phyloP scores from a whole-genome alignment of 2,113 vertebrate species.

The Furnarius figulus region DNA sequence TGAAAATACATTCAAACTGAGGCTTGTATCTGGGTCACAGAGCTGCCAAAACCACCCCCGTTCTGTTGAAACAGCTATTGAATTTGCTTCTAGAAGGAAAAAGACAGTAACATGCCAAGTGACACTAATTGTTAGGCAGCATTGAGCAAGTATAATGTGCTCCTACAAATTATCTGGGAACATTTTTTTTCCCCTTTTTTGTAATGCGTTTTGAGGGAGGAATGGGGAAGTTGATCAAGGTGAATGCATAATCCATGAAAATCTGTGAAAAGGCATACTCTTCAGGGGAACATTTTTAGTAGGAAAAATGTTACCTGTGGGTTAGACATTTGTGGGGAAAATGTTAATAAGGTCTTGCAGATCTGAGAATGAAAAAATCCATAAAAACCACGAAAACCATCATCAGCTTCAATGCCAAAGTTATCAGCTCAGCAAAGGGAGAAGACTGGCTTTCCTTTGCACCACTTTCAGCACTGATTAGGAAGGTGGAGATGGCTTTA shows the following conservation, averaged over 20 bases:
- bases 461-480: neutral
- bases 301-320: neutral
- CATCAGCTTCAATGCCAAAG: neutral
- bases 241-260: slow-evolving; percentile 2
- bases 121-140: slow-evolving; percentile 70
- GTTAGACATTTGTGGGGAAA: neutral
- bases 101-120: slow-evolving; percentile 55
- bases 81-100: slow-evolving; percentile 62
- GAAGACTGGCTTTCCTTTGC: neutral
- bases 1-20: slow-evolving; percentile 49
- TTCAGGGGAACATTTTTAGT: neutral
- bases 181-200: neutral
- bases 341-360: neutral
- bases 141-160: slow-evolving; percentile 28
- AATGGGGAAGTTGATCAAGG: slow-evolving; percentile 6
- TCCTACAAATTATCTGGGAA: slow-evolving; percentile 46
- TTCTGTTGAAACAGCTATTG: slow-evolving; percentile 61
- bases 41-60: slow-evolving; percentile 58
- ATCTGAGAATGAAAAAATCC: neutral
- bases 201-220: neutral
- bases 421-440: neutral
- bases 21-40: slow-evolving; percentile 59
- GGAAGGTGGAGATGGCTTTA: neutral
- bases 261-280: neutral
- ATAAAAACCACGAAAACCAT: neutral